Base-by-base conservation (phyloP, 2,113 vertebrate species). In the Hiodon alosoides region DNA sequence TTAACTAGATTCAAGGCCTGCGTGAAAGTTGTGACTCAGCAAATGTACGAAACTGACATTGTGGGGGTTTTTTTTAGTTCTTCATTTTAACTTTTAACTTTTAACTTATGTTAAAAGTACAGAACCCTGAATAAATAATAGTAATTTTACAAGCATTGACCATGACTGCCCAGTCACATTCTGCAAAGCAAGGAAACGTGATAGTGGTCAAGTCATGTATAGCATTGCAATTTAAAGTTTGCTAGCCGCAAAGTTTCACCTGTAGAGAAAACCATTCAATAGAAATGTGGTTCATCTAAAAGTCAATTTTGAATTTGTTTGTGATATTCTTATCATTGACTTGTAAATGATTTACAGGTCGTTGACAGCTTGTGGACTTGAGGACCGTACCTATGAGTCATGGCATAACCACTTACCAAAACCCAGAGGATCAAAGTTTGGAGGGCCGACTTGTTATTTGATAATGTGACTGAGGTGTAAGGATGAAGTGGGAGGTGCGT, bases 341-440 rank as follows among this genome's bases (percentile, higher is more conserved):
- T 68, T 68, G 66, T 68, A 68, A 68, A 68, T 68, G 7, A 52
- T 52, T 68, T 31, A 31, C 31, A 31, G 31, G 66, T 52, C 11
- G 51, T 47, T 68, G 66, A 13, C 17, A 6, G 65, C 6, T 31
- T 2, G 66, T n/a, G 47, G n/a, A 48, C 5, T 46, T 14, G 65
- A 50, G 65, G 48, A 52, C n/a, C 6, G 48, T 52, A 14, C 66
- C 50, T 4, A 52, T 13, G 31, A 31, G 31, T 31, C 31, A 31
- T 31, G 31, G 31, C 31, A 31, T 68, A 14, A 52, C 50, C 14
- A 2, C 66, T 68, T 47, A n/a, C 13, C 52, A 4, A 68, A 52
- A 16, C 14, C 50, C 66, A 68, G 66, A 68, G 52, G 66, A 11
- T 47, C 52, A 51, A 52, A 67, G 48, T 51, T 11, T 51, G n/a